Base-by-base conservation (phyloP, 2,797 vertebrate genomes). In the Pampus argenteus region DNA sequence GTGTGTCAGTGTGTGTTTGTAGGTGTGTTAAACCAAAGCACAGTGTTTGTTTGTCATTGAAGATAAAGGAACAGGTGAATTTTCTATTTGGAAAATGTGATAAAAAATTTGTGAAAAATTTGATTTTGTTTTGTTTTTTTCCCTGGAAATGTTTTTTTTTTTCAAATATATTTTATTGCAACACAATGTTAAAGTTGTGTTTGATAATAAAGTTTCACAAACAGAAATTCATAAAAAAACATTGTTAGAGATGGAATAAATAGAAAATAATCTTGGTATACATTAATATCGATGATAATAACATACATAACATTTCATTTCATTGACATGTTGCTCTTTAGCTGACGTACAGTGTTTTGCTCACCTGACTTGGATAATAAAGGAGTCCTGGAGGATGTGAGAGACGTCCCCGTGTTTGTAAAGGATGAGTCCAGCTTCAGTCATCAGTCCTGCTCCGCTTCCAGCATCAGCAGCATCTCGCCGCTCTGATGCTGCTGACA, bases 371-470 rank as follows among this genome's bases (percentile, higher is more conserved):
- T n/a, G n/a, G n/a, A n/a, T n/a, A n/a, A n/a, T n/a, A n/a, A n/a
- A n/a, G n/a, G n/a, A n/a, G n/a, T n/a, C n/a, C n/a, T n/a, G n/a
- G n/a, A n/a, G n/a, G n/a, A n/a, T n/a, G n/a, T n/a, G n/a, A n/a
- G n/a, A n/a, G n/a, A n/a, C n/a, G 50, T 29, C 14, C 5, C 29
- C 3, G 29, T 48, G 29, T 64, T 36, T 62, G 66, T 47, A 4
- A 31, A 54, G 13, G 20, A 65, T 11, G 14, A 31, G 20, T 63
- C 25, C 28, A 51, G 47, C 66, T 47, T 56, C 71, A 63, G 60
- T 68, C 38, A 65, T 78, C 72, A 45, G 76, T 76, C 71, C 23
- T 68, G 56, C 66, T 68, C 38, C 62, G 62, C 52, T 78, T 63
- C 57, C 61, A 61, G 2, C 48, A 48, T n/a, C n/a, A 44, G 75